These are phyloP conservation scores for Lepidochitona cinerea DNA, from an alignment of 2,888 invertebrate species.

Conservation along the genomic window DNA sequence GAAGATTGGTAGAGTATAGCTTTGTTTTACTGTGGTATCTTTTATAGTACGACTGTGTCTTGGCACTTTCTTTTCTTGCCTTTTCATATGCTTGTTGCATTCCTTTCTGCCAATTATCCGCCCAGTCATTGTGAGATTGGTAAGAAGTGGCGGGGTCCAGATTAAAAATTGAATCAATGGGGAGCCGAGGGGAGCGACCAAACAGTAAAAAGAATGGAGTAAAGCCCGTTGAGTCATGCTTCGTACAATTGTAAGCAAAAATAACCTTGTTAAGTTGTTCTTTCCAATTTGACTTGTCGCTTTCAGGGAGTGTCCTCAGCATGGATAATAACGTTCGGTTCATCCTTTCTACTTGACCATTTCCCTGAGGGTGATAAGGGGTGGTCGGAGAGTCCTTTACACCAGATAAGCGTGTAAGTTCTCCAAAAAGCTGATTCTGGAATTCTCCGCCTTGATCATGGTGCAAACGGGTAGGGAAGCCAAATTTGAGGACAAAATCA, in stretches of 20 bases:
- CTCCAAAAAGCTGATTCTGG: no score
- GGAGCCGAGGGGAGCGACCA: background rate
- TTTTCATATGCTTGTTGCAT: constrained; percentile 4
- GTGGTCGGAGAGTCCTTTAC: no score
- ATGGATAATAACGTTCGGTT: constrained; percentile 2
- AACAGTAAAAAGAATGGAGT: constrained; percentile 3
- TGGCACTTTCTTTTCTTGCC: background rate
- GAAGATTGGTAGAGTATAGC: background rate
- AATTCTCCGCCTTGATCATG: no score
- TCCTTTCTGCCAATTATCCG: background rate
- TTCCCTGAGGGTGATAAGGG: no score
- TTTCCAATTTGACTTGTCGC: background rate
- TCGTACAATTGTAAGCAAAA: background rate
- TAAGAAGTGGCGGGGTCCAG: background rate
- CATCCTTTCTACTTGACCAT: background rate
- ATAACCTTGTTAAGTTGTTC: background rate
- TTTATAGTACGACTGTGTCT: constrained; percentile 1
- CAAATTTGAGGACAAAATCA: no score
- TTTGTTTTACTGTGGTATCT: constrained; percentile 2
- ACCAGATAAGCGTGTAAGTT: no score
- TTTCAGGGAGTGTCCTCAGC: background rate
- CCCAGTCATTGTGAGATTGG: background rate
- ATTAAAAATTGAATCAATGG: background rate
- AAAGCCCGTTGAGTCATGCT: background rate
- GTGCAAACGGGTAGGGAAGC: no score